Conservation (phyloP, 92 coral and sea anemone species). For the Scolanthus callimorphus region DNA sequence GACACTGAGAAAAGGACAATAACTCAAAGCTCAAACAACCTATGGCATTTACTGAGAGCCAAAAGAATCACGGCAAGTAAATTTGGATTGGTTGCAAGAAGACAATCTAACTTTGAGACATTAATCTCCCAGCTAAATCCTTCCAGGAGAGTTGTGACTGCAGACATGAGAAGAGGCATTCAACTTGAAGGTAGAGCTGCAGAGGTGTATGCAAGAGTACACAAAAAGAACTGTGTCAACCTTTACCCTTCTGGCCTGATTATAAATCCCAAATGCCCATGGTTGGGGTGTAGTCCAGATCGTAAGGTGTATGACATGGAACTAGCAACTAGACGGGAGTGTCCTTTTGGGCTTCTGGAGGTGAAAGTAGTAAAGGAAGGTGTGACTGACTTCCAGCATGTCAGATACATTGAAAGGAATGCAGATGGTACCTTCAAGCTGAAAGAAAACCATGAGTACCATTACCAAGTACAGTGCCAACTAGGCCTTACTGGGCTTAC, state of each 20-base stretch:
- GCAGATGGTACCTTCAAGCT: conserved; percentile 2
- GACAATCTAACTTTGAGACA: conserved; percentile 37
- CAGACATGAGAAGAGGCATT: conserved; percentile 40
- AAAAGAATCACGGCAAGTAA: conserved; percentile 65
- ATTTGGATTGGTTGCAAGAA: conserved; percentile 40
- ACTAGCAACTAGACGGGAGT: conserved; percentile 4
- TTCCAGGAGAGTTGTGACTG: conserved; percentile 24
- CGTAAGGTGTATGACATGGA: conserved; percentile 42
- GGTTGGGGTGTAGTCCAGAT: conserved; percentile 66
- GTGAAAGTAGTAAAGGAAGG: conserved; percentile 50
- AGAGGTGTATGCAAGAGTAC: conserved; percentile 28
- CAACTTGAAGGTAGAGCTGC: conserved; percentile 42
- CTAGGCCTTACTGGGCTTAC: conserved; percentile 32
- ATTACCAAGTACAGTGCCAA: conserved; percentile 46
- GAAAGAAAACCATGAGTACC: conserved; percentile 18
- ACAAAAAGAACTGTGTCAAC: conserved; percentile 22
- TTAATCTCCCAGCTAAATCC: conserved; percentile 42
- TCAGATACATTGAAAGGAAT: conserved; percentile 27
- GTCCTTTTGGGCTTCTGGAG: conserved; percentile 35
- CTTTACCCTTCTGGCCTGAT: conserved; percentile 35
- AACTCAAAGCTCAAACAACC: conserved; percentile 25
- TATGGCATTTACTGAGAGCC: conserved; percentile 44
- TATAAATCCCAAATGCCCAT: conserved; percentile 53
- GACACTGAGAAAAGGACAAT: conserved; percentile 34
- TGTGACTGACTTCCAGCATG: conserved; percentile 25